Evolutionary conservation across 2,797 vertebrate genomes (phyloP).

Genomic region (Sylvilagus floridanus): DNA sequence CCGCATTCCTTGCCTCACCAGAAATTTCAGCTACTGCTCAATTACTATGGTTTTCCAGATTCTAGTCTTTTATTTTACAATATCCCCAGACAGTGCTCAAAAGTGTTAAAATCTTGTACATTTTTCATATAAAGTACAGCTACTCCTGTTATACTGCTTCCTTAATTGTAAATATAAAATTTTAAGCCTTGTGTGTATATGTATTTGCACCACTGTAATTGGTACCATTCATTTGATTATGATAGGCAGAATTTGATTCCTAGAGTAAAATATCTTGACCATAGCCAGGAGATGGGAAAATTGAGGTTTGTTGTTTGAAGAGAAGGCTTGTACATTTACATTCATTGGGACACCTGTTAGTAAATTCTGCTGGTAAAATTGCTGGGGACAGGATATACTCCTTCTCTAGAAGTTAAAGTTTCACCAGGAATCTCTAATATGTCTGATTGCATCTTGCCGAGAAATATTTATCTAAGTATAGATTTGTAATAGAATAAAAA

Average conservation of each 20-base stretch:
- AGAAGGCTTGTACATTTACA: neutral
- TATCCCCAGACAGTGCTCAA: neutral
- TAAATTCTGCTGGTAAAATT: slow-evolving; percentile 14
- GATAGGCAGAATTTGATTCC: neutral
- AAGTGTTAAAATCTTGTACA: neutral
- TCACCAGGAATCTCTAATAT: slow-evolving; percentile 62
- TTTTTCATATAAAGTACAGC: neutral
- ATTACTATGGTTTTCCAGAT: neutral
- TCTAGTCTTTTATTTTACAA: neutral
- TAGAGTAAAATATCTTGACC: neutral
- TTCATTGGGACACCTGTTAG: neutral
- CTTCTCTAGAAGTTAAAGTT: slow-evolving; percentile 50
- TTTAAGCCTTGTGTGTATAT: neutral
- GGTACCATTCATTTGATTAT: neutral
- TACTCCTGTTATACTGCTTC: neutral
- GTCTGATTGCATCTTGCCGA: slow-evolving; percentile 64
- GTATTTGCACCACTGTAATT: neutral
- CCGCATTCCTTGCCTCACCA: neutral
- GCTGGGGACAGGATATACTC: neutral
- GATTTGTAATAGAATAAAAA: slow-evolving; percentile 81
- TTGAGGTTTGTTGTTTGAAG: neutral
- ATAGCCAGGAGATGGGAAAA: neutral
- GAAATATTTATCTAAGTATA: slow-evolving; percentile 65
- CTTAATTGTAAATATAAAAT: neutral
- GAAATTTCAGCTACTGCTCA: neutral